Base-by-base conservation (phyloP, 2,797 vertebrate genomes). In the Tangara arthus region DNA sequence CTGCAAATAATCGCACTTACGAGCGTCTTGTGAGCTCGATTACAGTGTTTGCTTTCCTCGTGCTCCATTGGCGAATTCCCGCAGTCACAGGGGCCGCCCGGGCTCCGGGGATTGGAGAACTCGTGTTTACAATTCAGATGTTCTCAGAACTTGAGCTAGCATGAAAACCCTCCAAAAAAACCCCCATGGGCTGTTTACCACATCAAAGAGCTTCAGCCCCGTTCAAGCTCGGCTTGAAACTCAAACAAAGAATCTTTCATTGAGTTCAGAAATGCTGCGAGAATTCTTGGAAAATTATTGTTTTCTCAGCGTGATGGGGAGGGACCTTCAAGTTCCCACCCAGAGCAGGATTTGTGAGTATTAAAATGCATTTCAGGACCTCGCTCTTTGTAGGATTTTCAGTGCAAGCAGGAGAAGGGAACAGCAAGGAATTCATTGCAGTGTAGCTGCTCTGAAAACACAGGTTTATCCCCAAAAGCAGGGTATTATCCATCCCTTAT, bases 181-280 rank as follows among this genome's bases (percentile, higher is more conserved):
- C 8, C 47, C 79, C 84, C 93, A 20, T 39, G 76, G 85, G 91
- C 93, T 95, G 94, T 96, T 96, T 93, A 87, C 96, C 94, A 95
- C 96, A 96, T 96, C 95, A 96, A 95, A 94, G 96, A 76, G 57
- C 57, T 57, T 37, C 93, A 94, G 85, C 65, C 85, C 64, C 71
- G 83, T 89, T 89, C 82, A 27, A 92, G 84, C 89, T 93, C 65
- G 52, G 81, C 34, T 77, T 95, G 89, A 96, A 94, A 89, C 94
- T 94, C 94, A 90, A 91, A 96, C 95, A 96, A 96, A 95, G 96
- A 78, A 91, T 88, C 82, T 71, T 96, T 96, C 91, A 90, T 22
- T 27, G 68, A 65, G 85, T 42, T 78, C 91, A 95, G 85, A 96
- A 95, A 96, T 9, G 93, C 87, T 77, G n/a, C 27, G 64, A 87